phyloP scores from a whole-genome alignment of 1,140 invertebrate genomes.

The Chymomyza costata region DNA sequence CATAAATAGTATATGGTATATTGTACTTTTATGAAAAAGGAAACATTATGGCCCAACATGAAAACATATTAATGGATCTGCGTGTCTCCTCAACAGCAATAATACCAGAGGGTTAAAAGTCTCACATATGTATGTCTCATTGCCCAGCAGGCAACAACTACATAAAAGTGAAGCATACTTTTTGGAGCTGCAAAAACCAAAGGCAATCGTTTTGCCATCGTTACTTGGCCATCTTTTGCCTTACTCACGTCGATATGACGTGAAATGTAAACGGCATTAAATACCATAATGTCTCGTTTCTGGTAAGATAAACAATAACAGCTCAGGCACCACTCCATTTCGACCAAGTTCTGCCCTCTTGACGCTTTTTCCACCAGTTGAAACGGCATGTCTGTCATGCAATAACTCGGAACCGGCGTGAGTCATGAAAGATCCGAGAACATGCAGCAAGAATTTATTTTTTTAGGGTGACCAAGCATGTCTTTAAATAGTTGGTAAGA shows the following conservation, averaged over 20 bases:
- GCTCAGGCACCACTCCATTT: constrained; percentile 18
- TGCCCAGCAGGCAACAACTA: constrained; percentile 67
- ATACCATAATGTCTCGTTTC: constrained; percentile 63
- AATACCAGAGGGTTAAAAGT: constrained; percentile 26
- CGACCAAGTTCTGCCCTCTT: background rate
- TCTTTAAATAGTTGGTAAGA: too few relatives aligned
- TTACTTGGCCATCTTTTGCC: constrained; percentile 29
- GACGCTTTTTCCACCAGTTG: constrained; percentile 25
- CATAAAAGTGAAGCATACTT: constrained; percentile 22
- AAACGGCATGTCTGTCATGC: constrained; percentile 21
- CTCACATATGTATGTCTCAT: constrained; percentile 61
- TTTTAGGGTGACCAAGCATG: too few relatives aligned
- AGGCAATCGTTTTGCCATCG: too few relatives aligned
- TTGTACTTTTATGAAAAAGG: too few relatives aligned
- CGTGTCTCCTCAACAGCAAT: constrained; percentile 43
- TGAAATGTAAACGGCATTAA: constrained; percentile 67
- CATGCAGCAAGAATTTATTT: too few relatives aligned
- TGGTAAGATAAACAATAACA: constrained; percentile 65
- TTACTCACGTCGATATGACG: constrained; percentile 31
- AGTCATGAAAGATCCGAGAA: constrained; percentile 40
- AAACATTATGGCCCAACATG: constrained; percentile 10
- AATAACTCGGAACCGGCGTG: constrained; percentile 45
- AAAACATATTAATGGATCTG: constrained; percentile 10
- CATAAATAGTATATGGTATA: too few relatives aligned
- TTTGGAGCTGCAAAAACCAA: constrained; percentile 14